These are phyloP conservation scores for Vultur gryphus DNA, from an alignment of 2,797 vertebrate genomes.

Conservation along the genomic window DNA sequence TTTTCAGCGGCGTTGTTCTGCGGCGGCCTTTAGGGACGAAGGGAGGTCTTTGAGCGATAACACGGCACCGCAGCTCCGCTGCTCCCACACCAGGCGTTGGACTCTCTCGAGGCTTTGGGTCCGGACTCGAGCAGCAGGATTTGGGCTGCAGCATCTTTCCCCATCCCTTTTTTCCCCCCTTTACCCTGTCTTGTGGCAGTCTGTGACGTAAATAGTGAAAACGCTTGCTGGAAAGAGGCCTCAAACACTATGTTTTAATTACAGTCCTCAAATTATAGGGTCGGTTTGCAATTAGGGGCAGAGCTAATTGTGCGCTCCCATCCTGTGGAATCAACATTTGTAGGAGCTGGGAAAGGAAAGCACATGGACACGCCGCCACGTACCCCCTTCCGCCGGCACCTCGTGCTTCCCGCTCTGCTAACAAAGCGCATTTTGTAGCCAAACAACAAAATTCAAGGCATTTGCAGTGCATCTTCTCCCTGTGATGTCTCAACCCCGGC, in stretches of 20 bases:
- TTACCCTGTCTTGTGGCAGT: neutral
- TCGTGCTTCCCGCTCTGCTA: neutral
- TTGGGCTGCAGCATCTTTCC: neutral
- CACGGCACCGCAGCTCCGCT: neutral
- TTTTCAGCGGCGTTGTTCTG: neutral
- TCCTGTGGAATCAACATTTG: neutral
- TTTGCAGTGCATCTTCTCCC: neutral
- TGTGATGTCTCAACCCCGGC: accelerated
- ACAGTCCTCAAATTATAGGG: neutral
- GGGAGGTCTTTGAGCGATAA: neutral
- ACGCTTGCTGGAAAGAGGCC: accelerated
- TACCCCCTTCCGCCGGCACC: neutral
- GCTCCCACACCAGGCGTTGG: accelerated
- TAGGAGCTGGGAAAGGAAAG: neutral
- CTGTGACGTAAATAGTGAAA: neutral
- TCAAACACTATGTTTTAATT: neutral
- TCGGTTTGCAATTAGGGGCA: neutral
- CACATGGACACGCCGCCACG: accelerated
- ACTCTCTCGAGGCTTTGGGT: neutral
- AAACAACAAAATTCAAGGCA: neutral
- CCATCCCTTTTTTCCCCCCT: neutral
- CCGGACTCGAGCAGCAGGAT: neutral
- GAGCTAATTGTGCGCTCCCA: neutral
- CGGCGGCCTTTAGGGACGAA: neutral
- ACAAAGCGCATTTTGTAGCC: neutral